Percentiles rank a stretch among this genome's conserved stretches.
These are phyloP conservation scores for Anthonomus grandis DNA, from an alignment of 1,140 invertebrate species.

Conservation along the genomic window DNA sequence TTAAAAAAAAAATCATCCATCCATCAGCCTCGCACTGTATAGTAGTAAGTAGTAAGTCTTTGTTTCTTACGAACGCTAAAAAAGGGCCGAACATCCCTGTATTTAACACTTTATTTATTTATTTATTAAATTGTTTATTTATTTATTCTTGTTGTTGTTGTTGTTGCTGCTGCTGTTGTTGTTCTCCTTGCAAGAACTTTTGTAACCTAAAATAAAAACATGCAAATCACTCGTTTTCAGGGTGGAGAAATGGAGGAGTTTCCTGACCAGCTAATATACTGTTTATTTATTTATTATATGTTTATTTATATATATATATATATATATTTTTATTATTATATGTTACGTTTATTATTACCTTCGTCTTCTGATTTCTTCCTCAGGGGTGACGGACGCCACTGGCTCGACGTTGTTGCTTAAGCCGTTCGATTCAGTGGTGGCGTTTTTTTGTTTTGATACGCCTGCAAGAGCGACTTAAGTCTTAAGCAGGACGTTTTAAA, in stretches of 20 bases:
- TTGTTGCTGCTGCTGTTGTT: conserved; percentile 17
- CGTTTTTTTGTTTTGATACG: neutral
- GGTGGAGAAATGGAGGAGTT: neutral
- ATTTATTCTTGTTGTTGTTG: too few relatives aligned
- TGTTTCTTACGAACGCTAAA: too few relatives aligned
- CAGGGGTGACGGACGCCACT: neutral
- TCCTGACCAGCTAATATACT: neutral
- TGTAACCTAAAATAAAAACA: conserved; percentile 22
- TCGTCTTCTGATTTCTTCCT: conserved; percentile 12
- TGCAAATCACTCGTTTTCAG: neutral
- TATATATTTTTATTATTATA: neutral
- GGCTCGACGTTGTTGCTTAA: neutral
- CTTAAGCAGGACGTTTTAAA: neutral
- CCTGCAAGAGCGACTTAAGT: neutral
- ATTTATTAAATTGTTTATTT: too few relatives aligned
- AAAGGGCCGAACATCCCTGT: too few relatives aligned
- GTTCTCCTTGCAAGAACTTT: conserved; percentile 17
- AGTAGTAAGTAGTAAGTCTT: too few relatives aligned
- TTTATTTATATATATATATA: neutral
- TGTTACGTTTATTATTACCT: neutral
- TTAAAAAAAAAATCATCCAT: too few relatives aligned
- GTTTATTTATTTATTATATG: neutral
- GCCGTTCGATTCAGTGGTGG: neutral
- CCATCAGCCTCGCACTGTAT: too few relatives aligned
- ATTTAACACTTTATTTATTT: too few relatives aligned